Evolutionary conservation across 2,888 invertebrate species (phyloP), one percentile per base, ranked within the genome.

Genomic region (Saturnia japonica): DNA sequence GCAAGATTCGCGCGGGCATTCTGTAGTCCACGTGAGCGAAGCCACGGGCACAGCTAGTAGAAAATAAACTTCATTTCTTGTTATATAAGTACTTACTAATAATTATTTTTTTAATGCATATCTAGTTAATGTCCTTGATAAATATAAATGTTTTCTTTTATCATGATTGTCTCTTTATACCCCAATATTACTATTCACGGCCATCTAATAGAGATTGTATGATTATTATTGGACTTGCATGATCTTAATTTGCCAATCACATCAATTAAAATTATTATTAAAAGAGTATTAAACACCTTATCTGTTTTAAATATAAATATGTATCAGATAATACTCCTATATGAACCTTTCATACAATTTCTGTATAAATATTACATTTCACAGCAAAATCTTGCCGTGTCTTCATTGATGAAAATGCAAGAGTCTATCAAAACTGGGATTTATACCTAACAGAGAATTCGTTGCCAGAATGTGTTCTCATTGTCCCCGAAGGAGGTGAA

Each of bases 351-450:
- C 16, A 16, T 47, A n/a, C n/a, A n/a, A n/a, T n/a, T n/a, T n/a
- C n/a, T n/a, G n/a, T n/a, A 60, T 14, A 28, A 6, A 28, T 60
- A 28, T 60, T 28, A 25, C 12, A 60, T 28, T 71, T 88, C 86
- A 67, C 79, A 93, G 93, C 87, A 22, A 90, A 88, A 72, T 80
- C 89, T 1, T 94, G 94, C 74, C 85, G 85, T 78, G 80, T 94
- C 57, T 89, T 82, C 78, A 77, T 94, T 75, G 91, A 94, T 82
- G 86, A 93, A 78, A 87, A 91, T 78, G 92, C 91, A n/a, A 88
- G 95, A 72, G 93, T 95, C 0, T 95, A 95, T 74, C 84, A 91
- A 11, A 85, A 86, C 68, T 95, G 95, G 95, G 78, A 88, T n/a
- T 88, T 92, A 1, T 95, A 94, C 82, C 81, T 95, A 71, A 82